Evolutionary conservation across 2,113 vertebrate species (phyloP).

Genomic region (Chamaetylas fuelleborni): DNA sequence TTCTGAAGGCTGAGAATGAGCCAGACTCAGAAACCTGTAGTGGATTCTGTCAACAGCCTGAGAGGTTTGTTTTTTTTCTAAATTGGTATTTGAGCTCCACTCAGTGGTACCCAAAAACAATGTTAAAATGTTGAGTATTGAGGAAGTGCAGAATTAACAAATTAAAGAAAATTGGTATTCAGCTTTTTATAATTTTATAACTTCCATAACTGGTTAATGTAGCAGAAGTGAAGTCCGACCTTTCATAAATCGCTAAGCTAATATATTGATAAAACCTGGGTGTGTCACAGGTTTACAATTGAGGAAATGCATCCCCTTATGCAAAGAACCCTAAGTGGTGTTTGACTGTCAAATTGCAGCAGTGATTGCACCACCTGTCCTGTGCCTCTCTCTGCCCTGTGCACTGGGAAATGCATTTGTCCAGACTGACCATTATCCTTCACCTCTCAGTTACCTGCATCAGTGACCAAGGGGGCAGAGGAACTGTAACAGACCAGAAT

Average conservation of each 20-base stretch:
- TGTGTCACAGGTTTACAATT: neutral
- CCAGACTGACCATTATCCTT: neutral
- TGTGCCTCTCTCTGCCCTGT: neutral
- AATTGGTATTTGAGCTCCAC: slow-evolving; percentile 59
- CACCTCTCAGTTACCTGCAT: neutral
- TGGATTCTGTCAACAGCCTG: neutral
- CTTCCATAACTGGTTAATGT: neutral
- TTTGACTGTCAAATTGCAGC: neutral
- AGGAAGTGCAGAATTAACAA: neutral
- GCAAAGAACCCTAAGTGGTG: neutral
- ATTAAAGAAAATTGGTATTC: neutral
- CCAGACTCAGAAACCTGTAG: neutral
- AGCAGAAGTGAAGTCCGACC: neutral
- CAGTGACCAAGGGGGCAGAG: neutral
- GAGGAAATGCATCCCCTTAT: neutral
- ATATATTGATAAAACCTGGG: neutral
- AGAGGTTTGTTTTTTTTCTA: neutral
- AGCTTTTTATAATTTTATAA: neutral
- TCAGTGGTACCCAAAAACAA: slow-evolving; percentile 37
- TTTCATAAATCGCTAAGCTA: neutral
- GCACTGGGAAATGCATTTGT: neutral
- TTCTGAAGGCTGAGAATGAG: neutral
- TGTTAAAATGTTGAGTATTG: neutral
- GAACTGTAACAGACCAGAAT: neutral
- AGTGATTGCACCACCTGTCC: neutral